Evolutionary conservation across 30 jellyfish, hydroid and myxozoan genomes (phyloP), one percentile per base, ranked within the genome.

Genomic region (Turritopsis rubra): DNA sequence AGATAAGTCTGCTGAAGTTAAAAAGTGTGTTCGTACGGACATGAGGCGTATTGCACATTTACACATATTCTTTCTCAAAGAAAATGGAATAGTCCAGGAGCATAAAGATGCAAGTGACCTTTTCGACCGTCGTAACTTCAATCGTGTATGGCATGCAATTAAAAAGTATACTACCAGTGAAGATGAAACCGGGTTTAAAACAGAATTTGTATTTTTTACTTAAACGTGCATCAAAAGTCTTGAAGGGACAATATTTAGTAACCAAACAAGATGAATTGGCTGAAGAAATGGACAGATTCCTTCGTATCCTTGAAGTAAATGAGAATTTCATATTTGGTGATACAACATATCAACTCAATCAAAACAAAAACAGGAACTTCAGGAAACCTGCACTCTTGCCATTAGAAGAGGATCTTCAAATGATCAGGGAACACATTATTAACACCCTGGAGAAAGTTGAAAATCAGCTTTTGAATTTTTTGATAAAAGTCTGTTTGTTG

Each of bases 21-120:
- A 60, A 52, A 77, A 77, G 28, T 28, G 71, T 26, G 85, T 77
- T n/a, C 70, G 85, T 30, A 17, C 72, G 0, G 85, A 77, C 30
- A 77, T 77, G 85, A 77, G 85, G 74, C 85, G 85, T 13, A 26
- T 77, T 24, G 85, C 72, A 29, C 66, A 77, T 66, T 52, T 77
- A 18, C 26, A 75, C 41, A n/a, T 75, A n/a, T 17, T 28, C 16
- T 77, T 77, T 52, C 70, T 28, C 26, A 30, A 77, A 26, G 52
- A 52, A 29, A 21, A 30, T 29, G 73, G 71, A 77, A 21, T 77
- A 24, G 53, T 66, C 19, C 29, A 24, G 30, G 30, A 30, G 22
- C 53, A 29, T 52, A 77, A 77, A 30, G 53, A 29, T 7, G 73
- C 30, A 26, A 53, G 53, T 77, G 85, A 77, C 27, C 52, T 77